Evolutionary conservation across 1,140 invertebrate genomes (phyloP), one percentile per base, ranked within the genome.

Genomic region (Apis dorsata): DNA sequence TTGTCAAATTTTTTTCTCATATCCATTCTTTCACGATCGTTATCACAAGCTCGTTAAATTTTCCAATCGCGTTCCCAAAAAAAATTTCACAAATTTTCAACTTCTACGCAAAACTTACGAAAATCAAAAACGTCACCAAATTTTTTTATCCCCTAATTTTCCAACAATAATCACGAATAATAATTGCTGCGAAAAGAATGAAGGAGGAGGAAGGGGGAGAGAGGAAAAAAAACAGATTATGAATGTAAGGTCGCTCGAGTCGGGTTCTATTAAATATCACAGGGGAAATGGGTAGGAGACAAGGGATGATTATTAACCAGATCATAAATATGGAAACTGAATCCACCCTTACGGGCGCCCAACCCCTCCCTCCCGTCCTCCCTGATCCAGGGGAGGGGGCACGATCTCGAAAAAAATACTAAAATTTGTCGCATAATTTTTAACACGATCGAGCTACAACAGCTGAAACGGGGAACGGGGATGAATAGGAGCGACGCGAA

Each of bases 351-450:
- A 9, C 28, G 28, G 49, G 15, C 51, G 60, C n/a, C 51, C 63
- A 2, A 17, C 34, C 34, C 10, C n/a, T 57, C 34, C 19, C 21
- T 60, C 21, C 2, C 28, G 34, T 73, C 59, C 55, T 34, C 66
- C 59, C 62, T 66, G 60, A 68, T 81, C 74, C 80, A 77, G 13
- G 59, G 63, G 34, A 44, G 34, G 34, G 34, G 34, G n/a, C 34
- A 12, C n/a, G 59, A 28, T 51, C 62, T 83, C 51, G 53, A 82
- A 88, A 76, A 82, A 76, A 82, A 83, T 85, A 76, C 62, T 79
- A 83, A 88, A 88, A 88, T 85, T 85, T 85, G 76, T 82, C 77
- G 49, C 68, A 81, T 86, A 88, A 88, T 86, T 85, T 87, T 87
- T 87, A 87, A 83, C 85, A 60, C 76, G 85, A 84, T 81, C 79